Conservation (phyloP, 2,888 invertebrate species). For the Dynastes grantii region DNA sequence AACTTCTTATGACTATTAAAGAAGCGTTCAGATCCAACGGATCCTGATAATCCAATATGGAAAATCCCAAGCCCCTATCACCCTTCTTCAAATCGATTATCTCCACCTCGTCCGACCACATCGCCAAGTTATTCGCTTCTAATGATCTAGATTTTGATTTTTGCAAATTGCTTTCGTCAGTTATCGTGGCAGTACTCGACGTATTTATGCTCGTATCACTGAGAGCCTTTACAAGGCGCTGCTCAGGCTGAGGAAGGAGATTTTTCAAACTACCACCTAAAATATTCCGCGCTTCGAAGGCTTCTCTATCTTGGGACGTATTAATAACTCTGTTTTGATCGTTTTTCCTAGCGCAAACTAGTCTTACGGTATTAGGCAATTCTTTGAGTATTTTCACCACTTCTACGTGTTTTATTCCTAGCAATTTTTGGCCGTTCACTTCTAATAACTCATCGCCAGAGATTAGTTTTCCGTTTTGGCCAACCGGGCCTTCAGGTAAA, state of each 20-base stretch:
- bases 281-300: constrained; percentile 86
- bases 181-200: constrained; percentile 87
- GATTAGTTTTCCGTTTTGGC: constrained; percentile 88
- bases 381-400: constrained; percentile 96
- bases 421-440: constrained; percentile 93
- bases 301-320: constrained; percentile 84
- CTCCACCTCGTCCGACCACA: constrained; percentile 97
- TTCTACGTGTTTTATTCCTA: constrained; percentile 96
- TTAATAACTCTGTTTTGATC: constrained; percentile 81
- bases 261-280: constrained; percentile 91
- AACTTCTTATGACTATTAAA: constrained; percentile 88
- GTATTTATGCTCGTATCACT: constrained; percentile 95
- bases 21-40: constrained; percentile 95
- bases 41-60: constrained; percentile 98
- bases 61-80: constrained; percentile 97
- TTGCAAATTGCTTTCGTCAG: constrained; percentile 77
- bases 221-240: constrained; percentile 88
- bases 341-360: constrained; percentile 88
- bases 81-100: constrained; percentile 94
- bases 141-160: constrained; percentile 90
- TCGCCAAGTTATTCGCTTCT: constrained; percentile 95
- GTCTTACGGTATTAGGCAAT: constrained; percentile 89
- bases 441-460: constrained; percentile 97
- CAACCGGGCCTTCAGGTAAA: constrained; percentile 96
- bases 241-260: constrained; percentile 73